A percentile compares a stretch with the other conserved stretches of the same genome.
Evolutionary conservation across 2,797 vertebrate genomes (phyloP).

Genomic region (Protosalanx chinensis): DNA sequence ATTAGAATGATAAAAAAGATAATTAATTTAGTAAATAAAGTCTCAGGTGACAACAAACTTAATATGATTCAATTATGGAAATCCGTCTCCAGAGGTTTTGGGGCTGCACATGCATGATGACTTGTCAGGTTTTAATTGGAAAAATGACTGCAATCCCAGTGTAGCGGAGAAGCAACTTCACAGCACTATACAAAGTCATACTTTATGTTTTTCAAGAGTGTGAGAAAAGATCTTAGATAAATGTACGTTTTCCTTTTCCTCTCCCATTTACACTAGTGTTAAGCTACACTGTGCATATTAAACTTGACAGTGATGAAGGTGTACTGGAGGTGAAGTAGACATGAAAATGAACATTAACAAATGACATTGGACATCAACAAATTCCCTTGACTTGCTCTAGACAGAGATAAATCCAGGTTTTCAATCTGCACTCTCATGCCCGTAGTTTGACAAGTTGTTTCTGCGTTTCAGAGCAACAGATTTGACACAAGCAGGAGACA

Average conservation of each 20-base stretch:
- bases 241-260: conserved; percentile 14
- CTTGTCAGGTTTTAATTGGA: conserved; percentile 25
- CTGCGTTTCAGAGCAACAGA: not conserved
- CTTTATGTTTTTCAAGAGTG: too few species aligned
- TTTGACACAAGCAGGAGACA: conserved; percentile 1
- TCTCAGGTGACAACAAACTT: conserved; percentile 46
- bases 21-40: conserved; percentile 57
- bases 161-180: too few species aligned
- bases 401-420: not conserved
- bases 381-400: not conserved
- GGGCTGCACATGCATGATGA: conserved; percentile 32
- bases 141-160: conserved; percentile 26
- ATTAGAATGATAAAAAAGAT: conserved; percentile 33
- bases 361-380: not conserved
- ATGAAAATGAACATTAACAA: not conserved
- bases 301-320: too few species aligned
- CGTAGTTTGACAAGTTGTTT: not conserved
- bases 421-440: not conserved
- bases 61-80: conserved; percentile 52
- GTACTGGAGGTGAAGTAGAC: not conserved
- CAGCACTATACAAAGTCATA: too few species aligned
- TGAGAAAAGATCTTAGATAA: too few species aligned
- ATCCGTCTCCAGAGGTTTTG: conserved; percentile 38
- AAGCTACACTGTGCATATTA: too few species aligned
- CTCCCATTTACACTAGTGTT: conserved; percentile 35